Evolutionary conservation across 2,888 invertebrate species (phyloP).

Genomic region (Dendrolimus houi): DNA sequence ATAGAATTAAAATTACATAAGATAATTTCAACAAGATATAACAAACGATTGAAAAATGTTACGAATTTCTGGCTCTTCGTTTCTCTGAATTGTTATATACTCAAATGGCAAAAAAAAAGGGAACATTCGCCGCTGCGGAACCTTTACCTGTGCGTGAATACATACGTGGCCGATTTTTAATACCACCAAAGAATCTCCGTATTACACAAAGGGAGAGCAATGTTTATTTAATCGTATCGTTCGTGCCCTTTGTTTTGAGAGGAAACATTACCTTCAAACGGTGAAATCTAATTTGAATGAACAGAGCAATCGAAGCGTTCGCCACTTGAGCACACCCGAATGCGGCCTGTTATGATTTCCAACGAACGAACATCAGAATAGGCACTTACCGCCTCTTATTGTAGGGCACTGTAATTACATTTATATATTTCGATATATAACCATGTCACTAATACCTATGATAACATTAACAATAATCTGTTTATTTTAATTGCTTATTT

Average conservation of each 20-base stretch:
- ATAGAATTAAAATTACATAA: too few species aligned
- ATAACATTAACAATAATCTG: too few species aligned
- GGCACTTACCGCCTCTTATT: conserved; percentile 1
- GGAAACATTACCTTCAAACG: conserved; percentile 25
- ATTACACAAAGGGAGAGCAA: conserved; percentile 9
- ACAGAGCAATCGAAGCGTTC: conserved; percentile 19
- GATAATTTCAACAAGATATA: too few species aligned
- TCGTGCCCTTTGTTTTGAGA: conserved; percentile 24
- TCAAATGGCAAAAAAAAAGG: neutral
- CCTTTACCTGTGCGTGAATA: too few species aligned
- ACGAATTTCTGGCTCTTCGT: neutral
- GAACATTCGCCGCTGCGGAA: neutral
- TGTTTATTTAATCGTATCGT: conserved; percentile 28
- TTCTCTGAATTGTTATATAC: neutral
- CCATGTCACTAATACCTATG: too few species aligned
- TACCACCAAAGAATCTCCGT: neutral
- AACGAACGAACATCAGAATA: conserved; percentile 5
- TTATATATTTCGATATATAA: too few species aligned
- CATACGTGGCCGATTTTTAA: neutral
- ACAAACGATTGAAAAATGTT: too few species aligned
- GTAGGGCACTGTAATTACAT: neutral
- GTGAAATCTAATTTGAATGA: conserved; percentile 29
- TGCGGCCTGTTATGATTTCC: conserved; percentile 17
- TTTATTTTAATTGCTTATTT: too few species aligned
- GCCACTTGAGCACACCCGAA: conserved; percentile 14